A percentile compares a stretch with the other conserved stretches of the same genome.
Conservation (phyloP, 2,888 invertebrate genomes). For the Mamestra brassicae region DNA sequence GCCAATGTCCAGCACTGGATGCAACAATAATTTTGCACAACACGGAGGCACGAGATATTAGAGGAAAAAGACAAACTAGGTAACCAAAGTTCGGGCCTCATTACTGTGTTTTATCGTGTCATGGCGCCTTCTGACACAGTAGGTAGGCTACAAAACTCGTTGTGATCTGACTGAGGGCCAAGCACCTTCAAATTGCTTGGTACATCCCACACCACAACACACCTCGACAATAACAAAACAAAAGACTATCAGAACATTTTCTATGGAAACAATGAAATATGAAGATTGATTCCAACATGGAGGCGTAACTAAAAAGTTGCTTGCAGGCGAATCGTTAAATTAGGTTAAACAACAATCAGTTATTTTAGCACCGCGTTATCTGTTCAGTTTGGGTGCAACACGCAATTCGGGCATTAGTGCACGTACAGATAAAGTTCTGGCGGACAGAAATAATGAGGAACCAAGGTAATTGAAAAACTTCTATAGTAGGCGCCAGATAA, state of each 20-base stretch:
- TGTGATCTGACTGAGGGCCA: too few species aligned
- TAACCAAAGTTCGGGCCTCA: too few species aligned
- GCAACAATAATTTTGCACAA: background rate
- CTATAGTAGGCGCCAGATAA: too few species aligned
- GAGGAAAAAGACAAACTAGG: background rate
- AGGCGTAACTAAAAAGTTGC: conserved; percentile 58
- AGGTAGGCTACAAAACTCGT: too few species aligned
- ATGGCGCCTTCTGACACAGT: too few species aligned
- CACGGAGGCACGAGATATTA: background rate
- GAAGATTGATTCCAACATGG: conserved; percentile 52
- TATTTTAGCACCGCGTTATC: conserved; percentile 74
- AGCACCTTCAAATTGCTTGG: too few species aligned
- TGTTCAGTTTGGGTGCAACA: conserved; percentile 60
- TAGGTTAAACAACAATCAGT: conserved; percentile 70
- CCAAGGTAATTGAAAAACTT: too few species aligned
- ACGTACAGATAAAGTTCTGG: conserved; percentile 42
- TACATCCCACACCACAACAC: too few species aligned
- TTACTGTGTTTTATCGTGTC: too few species aligned
- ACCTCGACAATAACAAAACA: background rate
- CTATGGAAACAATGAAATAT: conserved; percentile 12
- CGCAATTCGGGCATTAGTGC: conserved; percentile 76
- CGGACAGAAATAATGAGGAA: background rate
- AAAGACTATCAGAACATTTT: background rate
- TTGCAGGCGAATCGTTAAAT: conserved; percentile 69
- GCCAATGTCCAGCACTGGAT: background rate